Evolutionary conservation across 2,113 vertebrate genomes (phyloP), one percentile per base, ranked within the genome.

Genomic region (Sminthopsis crassicaudata): DNA sequence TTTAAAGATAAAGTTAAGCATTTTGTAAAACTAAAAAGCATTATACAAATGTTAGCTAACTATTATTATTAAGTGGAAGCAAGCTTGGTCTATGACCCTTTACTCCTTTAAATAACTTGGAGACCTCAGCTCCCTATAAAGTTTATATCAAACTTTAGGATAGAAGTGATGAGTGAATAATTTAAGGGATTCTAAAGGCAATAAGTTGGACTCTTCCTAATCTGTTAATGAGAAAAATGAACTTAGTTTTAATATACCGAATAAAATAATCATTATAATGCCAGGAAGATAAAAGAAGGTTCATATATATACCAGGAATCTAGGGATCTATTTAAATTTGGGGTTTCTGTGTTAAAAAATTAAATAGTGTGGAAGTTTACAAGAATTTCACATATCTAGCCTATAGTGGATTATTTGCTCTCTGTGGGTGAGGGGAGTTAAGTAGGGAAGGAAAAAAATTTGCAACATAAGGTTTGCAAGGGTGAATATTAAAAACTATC

Each of bases 251-350:
- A 84, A 42, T 84, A n/a, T 84, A 84, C n/a, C 42, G 60, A 76
- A n/a, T 76, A 76, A 76, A 76, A 76, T n/a, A 67, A 67, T 19
- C 12, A 76, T 67, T 76, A n/a, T 42, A 67, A 67, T 36, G 14
- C 60, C 60, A 67, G 60, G n/a, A 67, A 36, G 36, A 67, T 5
- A 67, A 36, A 60, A 30, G 27, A 27, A 60, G n/a, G 3, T 67
- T 67, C 57, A 67, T 36, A 11, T 67, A 36, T 16, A 42, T 1
- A 84, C 67, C 36, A 88, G 89, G 55, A 36, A 84, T 84, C 27
- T 90, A 52, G 88, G 88, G 95, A 8, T 26, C 30, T 51, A 91
- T 60, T 76, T 93, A 89, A 91, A 52, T 90, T 93, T 93, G 84
- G 91, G 92, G n/a, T 46, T 90, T n/a, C 89, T 84, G 16, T 42